Percentiles rank a stretch among this genome's conserved stretches.
Conservation (phyloP, 2,113 vertebrate species). For the Saimiri boliviensis region DNA sequence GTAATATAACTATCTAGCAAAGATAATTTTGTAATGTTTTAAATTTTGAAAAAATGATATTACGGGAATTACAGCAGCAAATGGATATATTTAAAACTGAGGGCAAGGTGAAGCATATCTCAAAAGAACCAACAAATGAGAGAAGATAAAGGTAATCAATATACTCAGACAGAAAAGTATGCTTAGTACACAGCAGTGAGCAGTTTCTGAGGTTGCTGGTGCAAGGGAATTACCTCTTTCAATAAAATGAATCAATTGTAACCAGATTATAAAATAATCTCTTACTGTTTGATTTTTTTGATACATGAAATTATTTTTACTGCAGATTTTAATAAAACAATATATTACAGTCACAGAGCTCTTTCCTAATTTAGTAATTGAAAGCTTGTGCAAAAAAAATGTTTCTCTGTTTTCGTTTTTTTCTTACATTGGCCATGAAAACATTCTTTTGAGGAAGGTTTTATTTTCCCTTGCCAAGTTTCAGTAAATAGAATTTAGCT, state of each 20-base stretch:
- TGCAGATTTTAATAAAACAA: neutral
- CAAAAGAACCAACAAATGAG: slow-evolving; percentile 1
- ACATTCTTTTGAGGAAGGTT: neutral
- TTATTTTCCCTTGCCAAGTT: slow-evolving; percentile 29
- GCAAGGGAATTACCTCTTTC: neutral
- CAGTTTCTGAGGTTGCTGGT: neutral
- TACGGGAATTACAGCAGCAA: neutral
- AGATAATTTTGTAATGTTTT: neutral
- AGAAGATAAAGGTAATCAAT: slow-evolving; percentile 26
- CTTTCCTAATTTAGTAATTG: slow-evolving; percentile 38
- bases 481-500: slow-evolving; percentile 7
- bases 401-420: neutral
- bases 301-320: slow-evolving; percentile 15
- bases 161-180: neutral
- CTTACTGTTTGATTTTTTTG: slow-evolving; percentile 43
- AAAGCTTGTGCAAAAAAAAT: neutral
- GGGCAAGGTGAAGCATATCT: neutral
- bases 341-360: neutral
- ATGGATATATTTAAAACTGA: neutral
- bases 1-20: neutral
- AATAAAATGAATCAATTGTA: slow-evolving; percentile 53
- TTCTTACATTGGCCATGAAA: neutral
- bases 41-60: neutral
- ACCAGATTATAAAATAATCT: slow-evolving; percentile 51
- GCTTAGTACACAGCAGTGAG: neutral